Evolutionary conservation across 2,797 vertebrate genomes (phyloP).

Genomic region (Serranus cabrilla): DNA sequence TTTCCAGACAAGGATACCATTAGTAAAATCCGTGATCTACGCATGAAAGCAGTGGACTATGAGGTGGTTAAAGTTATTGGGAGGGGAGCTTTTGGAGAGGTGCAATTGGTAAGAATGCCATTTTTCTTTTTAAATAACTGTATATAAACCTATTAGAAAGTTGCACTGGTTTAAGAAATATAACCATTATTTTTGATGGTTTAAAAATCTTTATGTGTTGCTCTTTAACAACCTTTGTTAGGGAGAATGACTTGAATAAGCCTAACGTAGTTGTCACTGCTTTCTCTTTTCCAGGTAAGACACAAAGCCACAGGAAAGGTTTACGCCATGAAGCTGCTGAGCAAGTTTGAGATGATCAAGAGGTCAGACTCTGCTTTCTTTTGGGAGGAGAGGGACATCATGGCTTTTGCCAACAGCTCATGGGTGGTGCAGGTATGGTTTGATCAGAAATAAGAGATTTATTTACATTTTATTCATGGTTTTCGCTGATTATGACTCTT

Average conservation of each 20-base stretch:
- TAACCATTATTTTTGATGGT: not conserved
- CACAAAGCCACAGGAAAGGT: slow-evolving; percentile 96
- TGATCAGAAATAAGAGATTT: not conserved
- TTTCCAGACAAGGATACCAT: slow-evolving; percentile 95
- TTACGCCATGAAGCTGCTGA: slow-evolving; percentile 98
- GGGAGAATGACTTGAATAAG: not conserved
- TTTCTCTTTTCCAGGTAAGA: slow-evolving; percentile 87
- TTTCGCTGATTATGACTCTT: not conserved
- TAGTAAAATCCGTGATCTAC: slow-evolving; percentile 97
- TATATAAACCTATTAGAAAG: not conserved
- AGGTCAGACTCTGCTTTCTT: slow-evolving; percentile 99
- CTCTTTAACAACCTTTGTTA: not conserved
- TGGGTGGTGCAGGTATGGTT: slow-evolving; percentile 97
- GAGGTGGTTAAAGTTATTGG: slow-evolving; percentile 99
- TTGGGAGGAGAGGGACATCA: slow-evolving; percentile 99
- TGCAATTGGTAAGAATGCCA: slow-evolving; percentile 92
- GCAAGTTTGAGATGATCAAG: slow-evolving; percentile 99
- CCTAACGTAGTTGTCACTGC: not conserved
- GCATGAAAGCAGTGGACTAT: slow-evolving; percentile 99
- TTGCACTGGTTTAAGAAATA: not conserved
- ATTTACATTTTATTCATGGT: not conserved
- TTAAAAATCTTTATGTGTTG: not conserved
- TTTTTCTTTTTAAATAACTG: not conserved
- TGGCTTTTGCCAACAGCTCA: slow-evolving; percentile 98
- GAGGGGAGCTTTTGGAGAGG: slow-evolving; percentile 98